phyloP scores from a whole-genome alignment of 1,140 invertebrate genomes.

The Harlomillsia oculata region DNA sequence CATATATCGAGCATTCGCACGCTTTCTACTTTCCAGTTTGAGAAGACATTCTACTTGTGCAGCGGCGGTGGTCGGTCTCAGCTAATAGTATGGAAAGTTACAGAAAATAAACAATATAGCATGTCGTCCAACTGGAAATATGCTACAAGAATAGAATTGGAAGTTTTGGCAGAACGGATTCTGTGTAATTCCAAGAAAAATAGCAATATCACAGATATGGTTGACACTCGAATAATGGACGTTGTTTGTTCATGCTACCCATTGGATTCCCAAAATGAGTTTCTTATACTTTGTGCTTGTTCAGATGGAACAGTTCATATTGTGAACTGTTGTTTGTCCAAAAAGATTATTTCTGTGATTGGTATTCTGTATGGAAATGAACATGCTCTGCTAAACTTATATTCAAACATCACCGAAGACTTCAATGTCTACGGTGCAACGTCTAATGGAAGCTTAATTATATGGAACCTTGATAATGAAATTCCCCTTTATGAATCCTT shows the following conservation, averaged over 20 bases:
- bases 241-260: neutral
- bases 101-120: neutral
- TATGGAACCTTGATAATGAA: neutral
- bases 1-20: conserved; percentile 3
- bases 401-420: neutral
- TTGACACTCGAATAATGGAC: conserved; percentile 10
- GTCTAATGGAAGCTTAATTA: neutral
- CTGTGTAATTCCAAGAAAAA: conserved; percentile 1
- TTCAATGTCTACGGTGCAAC: neutral
- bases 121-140: neutral
- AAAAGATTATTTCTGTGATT: neutral
- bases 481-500: neutral
- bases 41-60: neutral
- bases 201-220: neutral
- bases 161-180: conserved; percentile 2
- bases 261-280: neutral
- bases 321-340: neutral
- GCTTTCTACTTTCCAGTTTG: neutral
- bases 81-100: conserved; percentile 2
- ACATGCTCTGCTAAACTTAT: neutral
- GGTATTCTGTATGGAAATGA: neutral
- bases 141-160: neutral
- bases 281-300: conserved; percentile 5
- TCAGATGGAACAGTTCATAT: conserved; percentile 2
- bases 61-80: conserved; percentile 2